Conservation (phyloP, 2,797 vertebrate species). For the Coracias cyanogaster region DNA sequence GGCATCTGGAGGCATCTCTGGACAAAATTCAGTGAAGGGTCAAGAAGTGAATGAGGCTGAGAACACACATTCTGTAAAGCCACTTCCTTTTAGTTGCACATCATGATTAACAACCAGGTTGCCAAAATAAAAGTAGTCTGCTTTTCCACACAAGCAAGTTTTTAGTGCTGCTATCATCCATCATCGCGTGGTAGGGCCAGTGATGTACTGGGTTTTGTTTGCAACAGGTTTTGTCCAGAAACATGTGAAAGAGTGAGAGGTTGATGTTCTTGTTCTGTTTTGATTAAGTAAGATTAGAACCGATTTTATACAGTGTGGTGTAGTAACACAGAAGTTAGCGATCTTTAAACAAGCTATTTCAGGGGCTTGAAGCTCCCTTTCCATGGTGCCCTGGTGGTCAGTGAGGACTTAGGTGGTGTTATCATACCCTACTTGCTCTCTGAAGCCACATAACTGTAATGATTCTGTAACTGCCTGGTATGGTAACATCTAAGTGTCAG, state of each 20-base stretch:
- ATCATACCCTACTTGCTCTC: not conserved
- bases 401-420: not conserved
- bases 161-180: not conserved
- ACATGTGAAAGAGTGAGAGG: not conserved
- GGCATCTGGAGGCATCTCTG: not conserved
- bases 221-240: not conserved
- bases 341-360: not conserved
- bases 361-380: not conserved
- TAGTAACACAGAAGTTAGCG: not conserved
- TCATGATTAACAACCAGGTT: slow-evolving; percentile 4
- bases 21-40: not conserved
- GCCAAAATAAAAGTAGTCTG: slow-evolving; percentile 17
- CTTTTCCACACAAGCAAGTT: slow-evolving; percentile 14
- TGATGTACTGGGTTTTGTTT: not conserved
- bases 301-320: not conserved
- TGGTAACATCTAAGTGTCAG: not conserved
- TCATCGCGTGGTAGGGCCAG: not conserved
- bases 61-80: slow-evolving; percentile 35
- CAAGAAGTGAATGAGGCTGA: not conserved
- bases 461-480: not conserved
- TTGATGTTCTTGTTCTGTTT: not conserved
- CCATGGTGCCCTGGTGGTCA: not conserved
- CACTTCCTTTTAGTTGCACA: not conserved
- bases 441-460: not conserved
- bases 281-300: not conserved